Percentiles rank a stretch among this genome's conserved stretches.
Evolutionary conservation across 2,797 vertebrate genomes (phyloP).

Genomic region (Chloroceryle amazona): DNA sequence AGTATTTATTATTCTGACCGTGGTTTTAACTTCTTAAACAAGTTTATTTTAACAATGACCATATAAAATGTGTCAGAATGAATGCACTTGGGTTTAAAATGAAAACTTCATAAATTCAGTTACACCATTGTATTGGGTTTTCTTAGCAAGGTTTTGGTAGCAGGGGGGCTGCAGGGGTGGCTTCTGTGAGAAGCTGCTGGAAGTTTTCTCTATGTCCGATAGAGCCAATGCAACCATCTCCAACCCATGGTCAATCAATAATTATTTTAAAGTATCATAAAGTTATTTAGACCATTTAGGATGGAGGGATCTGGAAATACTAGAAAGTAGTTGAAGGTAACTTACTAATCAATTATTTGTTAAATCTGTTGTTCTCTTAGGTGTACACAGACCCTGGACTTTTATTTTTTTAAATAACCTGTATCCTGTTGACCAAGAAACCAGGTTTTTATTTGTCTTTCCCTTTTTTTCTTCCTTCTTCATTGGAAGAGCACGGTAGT

Average conservation of each 20-base stretch:
- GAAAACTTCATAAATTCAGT: background rate
- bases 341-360: background rate
- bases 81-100: background rate
- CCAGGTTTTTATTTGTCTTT: background rate
- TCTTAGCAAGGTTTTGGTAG: background rate
- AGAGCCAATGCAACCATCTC: background rate
- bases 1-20: background rate
- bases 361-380: background rate
- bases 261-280: fast-evolving
- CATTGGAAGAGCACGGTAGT: background rate
- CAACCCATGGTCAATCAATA: background rate
- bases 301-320: background rate
- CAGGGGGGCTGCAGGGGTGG: background rate
- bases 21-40: background rate
- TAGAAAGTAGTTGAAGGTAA: background rate
- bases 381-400: background rate
- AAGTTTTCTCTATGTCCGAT: background rate
- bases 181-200: background rate
- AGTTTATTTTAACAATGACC: background rate
- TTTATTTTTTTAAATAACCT: background rate
- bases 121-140: background rate
- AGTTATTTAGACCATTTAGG: background rate
- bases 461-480: background rate
- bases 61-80: background rate
- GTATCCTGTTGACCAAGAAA: background rate